These are phyloP conservation scores for Micronisus gabar DNA, from an alignment of 2,113 vertebrate genomes.

Conservation along the genomic window DNA sequence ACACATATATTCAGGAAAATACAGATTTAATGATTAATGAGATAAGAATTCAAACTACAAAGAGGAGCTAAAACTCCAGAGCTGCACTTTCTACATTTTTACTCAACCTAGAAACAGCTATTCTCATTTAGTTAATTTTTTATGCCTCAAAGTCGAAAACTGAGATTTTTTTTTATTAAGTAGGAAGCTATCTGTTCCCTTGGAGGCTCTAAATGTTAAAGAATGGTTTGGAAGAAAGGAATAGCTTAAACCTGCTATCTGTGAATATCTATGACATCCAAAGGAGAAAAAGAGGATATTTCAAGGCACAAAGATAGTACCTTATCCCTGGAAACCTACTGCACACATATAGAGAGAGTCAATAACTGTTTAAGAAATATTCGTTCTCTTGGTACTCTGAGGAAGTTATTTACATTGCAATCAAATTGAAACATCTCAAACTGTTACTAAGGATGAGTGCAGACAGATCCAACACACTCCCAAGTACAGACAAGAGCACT, in stretches of 20 bases:
- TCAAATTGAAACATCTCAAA: background rate
- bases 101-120: background rate
- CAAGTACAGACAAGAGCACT: background rate
- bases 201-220: background rate
- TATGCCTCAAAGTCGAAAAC: background rate
- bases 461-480: background rate
- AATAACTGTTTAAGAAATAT: background rate
- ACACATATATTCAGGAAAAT: background rate
- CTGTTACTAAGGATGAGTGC: background rate
- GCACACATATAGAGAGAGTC: background rate
- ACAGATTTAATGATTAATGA: background rate
- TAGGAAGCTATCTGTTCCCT: background rate
- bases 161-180: background rate
- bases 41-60: background rate
- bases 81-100: background rate
- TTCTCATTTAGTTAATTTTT: background rate
- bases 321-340: background rate
- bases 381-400: background rate
- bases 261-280: background rate
- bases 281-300: background rate
- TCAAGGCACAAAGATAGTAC: background rate
- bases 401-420: background rate
- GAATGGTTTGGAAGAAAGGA: background rate
- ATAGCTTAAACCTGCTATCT: background rate
- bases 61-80: background rate